Evolutionary conservation across 2,888 invertebrate genomes (phyloP).

Genomic region (Agriopis marginaria): DNA sequence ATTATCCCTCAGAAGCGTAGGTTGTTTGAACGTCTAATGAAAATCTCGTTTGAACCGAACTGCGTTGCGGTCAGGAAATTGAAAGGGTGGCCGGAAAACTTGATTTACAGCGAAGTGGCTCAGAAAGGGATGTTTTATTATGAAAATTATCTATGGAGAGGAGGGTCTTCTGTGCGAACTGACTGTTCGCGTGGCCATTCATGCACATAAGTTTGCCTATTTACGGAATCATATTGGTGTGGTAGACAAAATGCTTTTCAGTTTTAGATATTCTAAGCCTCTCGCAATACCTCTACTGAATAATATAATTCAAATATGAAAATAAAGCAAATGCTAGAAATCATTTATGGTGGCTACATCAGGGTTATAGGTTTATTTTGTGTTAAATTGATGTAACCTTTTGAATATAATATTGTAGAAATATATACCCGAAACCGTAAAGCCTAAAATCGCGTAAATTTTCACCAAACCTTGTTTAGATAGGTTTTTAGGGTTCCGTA

Average conservation of each 20-base stretch:
- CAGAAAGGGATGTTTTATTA: constrained; percentile 80
- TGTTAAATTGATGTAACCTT: no score
- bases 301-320: not conserved
- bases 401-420: no score
- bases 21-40: constrained; percentile 70
- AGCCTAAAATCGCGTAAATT: not conserved
- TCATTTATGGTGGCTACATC: no score
- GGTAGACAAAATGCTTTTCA: not conserved
- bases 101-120: constrained; percentile 79
- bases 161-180: constrained; percentile 52
- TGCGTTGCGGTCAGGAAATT: constrained; percentile 80
- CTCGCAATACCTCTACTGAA: not conserved
- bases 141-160: constrained; percentile 75
- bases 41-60: constrained; percentile 72
- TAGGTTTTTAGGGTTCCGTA: not conserved
- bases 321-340: not conserved
- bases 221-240: not conserved
- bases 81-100: constrained; percentile 79
- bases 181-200: constrained; percentile 53
- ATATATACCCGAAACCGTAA: no score
- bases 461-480: not conserved
- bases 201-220: not conserved
- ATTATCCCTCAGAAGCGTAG: constrained; percentile 55
- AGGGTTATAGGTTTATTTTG: no score
- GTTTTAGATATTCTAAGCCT: not conserved